Conservation (phyloP, 2,113 vertebrate genomes). For the Sitta europaea region DNA sequence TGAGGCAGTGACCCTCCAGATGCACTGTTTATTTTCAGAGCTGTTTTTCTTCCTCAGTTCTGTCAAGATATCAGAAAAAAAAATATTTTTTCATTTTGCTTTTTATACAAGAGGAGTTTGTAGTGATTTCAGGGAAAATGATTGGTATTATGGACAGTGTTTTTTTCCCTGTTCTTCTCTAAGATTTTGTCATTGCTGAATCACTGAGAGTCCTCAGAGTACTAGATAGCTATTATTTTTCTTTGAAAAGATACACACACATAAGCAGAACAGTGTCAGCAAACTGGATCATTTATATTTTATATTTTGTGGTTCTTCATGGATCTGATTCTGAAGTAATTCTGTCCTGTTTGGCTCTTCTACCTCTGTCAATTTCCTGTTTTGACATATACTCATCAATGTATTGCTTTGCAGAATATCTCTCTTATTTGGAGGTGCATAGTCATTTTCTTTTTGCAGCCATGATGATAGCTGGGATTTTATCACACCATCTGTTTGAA, state of each 20-base stretch:
- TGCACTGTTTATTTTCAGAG: background rate
- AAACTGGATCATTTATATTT: background rate
- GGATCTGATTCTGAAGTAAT: background rate
- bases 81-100: background rate
- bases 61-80: background rate
- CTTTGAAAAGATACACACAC: background rate
- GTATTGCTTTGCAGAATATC: background rate
- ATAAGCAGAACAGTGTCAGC: background rate
- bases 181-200: background rate
- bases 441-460: background rate
- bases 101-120: background rate
- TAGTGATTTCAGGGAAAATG: background rate
- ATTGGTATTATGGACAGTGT: background rate
- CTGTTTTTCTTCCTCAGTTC: background rate
- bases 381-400: background rate
- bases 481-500: background rate
- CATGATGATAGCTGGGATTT: background rate
- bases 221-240: background rate
- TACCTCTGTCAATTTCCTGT: background rate
- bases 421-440: background rate
- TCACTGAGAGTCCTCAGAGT: background rate
- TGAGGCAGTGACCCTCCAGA: background rate
- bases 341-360: background rate
- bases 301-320: background rate
- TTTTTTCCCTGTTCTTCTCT: background rate